Evolutionary conservation across 2,113 vertebrate species (phyloP).

Genomic region (Xenopus tropicalis): DNA sequence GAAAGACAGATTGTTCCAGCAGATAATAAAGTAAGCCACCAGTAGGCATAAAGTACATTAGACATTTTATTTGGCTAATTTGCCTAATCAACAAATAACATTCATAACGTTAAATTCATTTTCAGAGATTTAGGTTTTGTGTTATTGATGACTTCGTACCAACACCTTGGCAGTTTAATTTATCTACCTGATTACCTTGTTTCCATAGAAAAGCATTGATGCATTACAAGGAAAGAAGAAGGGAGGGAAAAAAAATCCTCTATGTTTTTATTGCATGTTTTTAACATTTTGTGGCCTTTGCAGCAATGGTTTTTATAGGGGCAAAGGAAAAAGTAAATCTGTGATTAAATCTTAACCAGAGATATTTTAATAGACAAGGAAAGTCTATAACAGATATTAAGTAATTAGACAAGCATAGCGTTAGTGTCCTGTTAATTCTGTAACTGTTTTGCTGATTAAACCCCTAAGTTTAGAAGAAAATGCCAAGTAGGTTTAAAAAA

Average conservation of each 20-base stretch:
- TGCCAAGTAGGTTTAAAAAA: too few relatives aligned
- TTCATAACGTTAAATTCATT: constrained; percentile 14
- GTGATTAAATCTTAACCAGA: too few relatives aligned
- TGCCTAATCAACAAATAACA: constrained; percentile 17
- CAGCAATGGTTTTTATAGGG: too few relatives aligned
- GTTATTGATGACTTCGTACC: constrained; percentile 15
- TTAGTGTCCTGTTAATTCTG: too few relatives aligned
- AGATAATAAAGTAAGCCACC: constrained; percentile 1
- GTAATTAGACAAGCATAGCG: too few relatives aligned
- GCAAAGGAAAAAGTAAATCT: too few relatives aligned
- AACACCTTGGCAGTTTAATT: constrained; percentile 1
- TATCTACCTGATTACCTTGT: constrained; percentile 12
- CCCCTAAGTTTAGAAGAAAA: too few relatives aligned
- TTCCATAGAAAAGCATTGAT: not conserved
- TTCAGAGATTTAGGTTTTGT: constrained; percentile 18
- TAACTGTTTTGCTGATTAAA: too few relatives aligned
- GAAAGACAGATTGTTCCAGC: not conserved
- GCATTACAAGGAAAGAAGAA: not conserved
- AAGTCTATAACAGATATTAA: too few relatives aligned
- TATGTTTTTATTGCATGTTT: too few relatives aligned
- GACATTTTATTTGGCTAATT: constrained; percentile 21
- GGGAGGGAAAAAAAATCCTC: not conserved
- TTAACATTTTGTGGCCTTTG: too few relatives aligned
- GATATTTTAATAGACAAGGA: too few relatives aligned
- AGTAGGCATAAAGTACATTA: not conserved